Evolutionary conservation across 1,140 invertebrate genomes (phyloP).

Genomic region (Lepidotrigona ventralis): DNA sequence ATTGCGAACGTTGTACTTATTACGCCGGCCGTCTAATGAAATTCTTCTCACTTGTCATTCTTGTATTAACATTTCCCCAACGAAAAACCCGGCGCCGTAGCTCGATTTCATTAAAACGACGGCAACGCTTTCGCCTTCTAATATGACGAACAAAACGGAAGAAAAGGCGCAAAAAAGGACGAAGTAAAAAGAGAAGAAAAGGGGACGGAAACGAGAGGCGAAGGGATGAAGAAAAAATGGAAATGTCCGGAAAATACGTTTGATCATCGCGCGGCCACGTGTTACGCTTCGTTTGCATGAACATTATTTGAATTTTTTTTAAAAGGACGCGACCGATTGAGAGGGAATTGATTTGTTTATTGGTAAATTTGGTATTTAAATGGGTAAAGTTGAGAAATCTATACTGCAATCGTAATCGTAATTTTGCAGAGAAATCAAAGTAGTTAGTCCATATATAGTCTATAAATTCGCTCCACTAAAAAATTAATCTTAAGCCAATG

Average conservation of each 20-base stretch:
- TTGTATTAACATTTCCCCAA: slow-evolving; percentile 36
- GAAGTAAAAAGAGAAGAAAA: too few species aligned
- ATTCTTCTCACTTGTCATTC: slow-evolving; percentile 42
- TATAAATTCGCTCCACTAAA: too few species aligned
- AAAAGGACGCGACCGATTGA: too few species aligned
- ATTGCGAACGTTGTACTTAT: slow-evolving; percentile 29
- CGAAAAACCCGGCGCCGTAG: background rate
- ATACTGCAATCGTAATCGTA: background rate
- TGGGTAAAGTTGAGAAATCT: background rate
- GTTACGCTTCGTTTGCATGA: background rate
- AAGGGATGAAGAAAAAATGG: too few species aligned
- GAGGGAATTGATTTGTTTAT: background rate
- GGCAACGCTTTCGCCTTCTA: slow-evolving; percentile 28
- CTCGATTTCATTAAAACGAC: slow-evolving; percentile 36
- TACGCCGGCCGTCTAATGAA: slow-evolving; percentile 28
- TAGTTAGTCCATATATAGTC: too few species aligned
- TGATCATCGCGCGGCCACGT: background rate
- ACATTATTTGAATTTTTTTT: background rate
- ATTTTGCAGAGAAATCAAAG: background rate
- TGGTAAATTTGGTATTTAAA: too few species aligned
- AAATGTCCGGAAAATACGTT: slow-evolving; percentile 3
- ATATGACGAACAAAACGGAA: slow-evolving; percentile 21
- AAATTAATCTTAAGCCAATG: background rate
- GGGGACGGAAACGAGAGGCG: too few species aligned
- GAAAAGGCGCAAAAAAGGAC: background rate